Evolutionary conservation across 2,797 vertebrate genomes (phyloP).

Genomic region (Tapera naevia): DNA sequence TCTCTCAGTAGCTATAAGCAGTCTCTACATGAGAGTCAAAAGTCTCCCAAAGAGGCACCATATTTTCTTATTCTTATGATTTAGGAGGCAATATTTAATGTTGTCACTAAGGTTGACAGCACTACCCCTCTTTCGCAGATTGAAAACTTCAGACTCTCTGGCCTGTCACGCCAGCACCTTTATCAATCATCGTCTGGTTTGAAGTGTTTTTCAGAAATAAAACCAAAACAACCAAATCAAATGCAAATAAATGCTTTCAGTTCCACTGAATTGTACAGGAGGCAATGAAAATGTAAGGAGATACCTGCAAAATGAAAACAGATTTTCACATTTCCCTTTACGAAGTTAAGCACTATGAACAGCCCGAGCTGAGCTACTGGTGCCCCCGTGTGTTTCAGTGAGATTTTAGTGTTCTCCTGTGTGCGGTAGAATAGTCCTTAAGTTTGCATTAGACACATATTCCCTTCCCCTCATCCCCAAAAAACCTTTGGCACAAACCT

Average conservation of each 20-base stretch:
- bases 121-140: neutral
- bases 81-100: neutral
- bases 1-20: neutral
- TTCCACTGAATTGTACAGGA: neutral
- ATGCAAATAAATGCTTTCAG: neutral
- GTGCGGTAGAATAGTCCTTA: neutral
- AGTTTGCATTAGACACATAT: neutral
- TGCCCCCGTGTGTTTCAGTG: conserved; percentile 46
- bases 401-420: neutral
- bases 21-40: neutral
- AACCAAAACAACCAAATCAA: neutral
- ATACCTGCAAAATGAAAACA: neutral
- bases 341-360: neutral
- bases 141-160: neutral
- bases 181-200: neutral
- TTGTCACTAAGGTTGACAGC: neutral
- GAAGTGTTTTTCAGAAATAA: neutral
- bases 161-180: neutral
- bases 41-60: neutral
- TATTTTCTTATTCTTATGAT: neutral
- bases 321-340: neutral
- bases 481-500: neutral
- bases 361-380: conserved; percentile 15
- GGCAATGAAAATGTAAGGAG: neutral
- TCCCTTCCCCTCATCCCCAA: neutral